Percentiles rank a stretch among this genome's conserved stretches.
These are phyloP conservation scores for Matsumyia berberina DNA, from an alignment of 2,888 invertebrate genomes.

Conservation along the genomic window DNA sequence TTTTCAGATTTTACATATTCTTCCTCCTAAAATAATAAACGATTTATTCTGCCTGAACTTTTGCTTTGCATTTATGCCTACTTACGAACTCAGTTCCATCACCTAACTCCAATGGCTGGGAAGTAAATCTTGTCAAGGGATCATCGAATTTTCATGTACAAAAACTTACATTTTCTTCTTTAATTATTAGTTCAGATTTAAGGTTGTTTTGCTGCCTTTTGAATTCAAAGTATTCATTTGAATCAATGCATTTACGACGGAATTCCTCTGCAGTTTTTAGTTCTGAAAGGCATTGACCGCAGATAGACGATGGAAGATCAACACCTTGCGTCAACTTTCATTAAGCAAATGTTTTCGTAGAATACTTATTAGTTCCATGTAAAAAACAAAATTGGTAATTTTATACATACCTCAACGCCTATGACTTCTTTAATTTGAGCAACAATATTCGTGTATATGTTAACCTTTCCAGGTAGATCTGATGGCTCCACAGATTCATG, in stretches of 20 bases:
- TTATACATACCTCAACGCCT: constrained; percentile 1
- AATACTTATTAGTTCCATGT: neutral
- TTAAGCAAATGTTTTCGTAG: neutral
- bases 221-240: constrained; percentile 45
- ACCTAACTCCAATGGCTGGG: neutral
- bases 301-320: constrained; percentile 27
- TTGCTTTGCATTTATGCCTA: neutral
- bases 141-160: neutral
- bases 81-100: constrained; percentile 4
- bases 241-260: constrained; percentile 43
- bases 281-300: constrained; percentile 37
- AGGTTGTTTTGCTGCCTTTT: constrained; percentile 4
- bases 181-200: neutral
- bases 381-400: neutral
- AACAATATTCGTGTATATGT: constrained; percentile 4
- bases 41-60: neutral
- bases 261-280: constrained; percentile 41
- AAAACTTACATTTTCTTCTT: constrained; percentile 28
- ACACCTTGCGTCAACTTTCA: constrained; percentile 23
- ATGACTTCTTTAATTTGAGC: constrained; percentile 15
- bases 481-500: neutral
- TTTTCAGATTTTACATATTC: neutral
- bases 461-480: neutral
- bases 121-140: neutral
- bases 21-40: neutral